phyloP scores from a whole-genome alignment of 1,140 invertebrate genomes.

The Metaphire vulgaris region DNA sequence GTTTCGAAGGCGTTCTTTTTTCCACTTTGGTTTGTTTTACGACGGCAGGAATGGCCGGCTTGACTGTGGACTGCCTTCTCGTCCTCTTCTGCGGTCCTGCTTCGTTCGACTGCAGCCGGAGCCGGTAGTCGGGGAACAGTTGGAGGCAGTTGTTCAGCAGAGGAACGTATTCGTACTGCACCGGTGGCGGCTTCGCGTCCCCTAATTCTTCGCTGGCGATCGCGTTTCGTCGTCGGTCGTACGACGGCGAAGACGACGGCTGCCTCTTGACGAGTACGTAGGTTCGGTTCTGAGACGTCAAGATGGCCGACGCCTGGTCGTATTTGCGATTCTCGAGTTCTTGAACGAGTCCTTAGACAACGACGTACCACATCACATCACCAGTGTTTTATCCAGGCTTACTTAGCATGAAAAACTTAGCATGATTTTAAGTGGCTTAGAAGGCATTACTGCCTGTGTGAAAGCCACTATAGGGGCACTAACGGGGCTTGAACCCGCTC shows the following conservation, averaged over 20 bases:
- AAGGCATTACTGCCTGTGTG: too few relatives aligned
- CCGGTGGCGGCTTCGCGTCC: constrained; percentile 31
- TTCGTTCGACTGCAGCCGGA: constrained; percentile 40
- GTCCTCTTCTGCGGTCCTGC: constrained; percentile 33
- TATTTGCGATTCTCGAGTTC: constrained; percentile 40
- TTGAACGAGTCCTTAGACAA: constrained; percentile 39
- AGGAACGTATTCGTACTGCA: constrained; percentile 37
- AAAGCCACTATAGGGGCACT: too few relatives aligned
- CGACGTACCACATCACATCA: neutral
- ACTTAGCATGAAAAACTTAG: too few relatives aligned
- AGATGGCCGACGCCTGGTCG: constrained; percentile 41
- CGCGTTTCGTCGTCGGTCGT: neutral
- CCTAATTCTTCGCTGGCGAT: too few relatives aligned
- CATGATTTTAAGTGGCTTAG: too few relatives aligned
- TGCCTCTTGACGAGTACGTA: constrained; percentile 45
- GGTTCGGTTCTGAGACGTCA: constrained; percentile 36
- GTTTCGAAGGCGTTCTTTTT: neutral
- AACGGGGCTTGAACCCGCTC: too few relatives aligned
- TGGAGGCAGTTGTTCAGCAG: constrained; percentile 39
- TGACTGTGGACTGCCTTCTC: constrained; percentile 29
- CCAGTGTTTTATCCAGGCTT: neutral
- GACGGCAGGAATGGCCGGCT: constrained; percentile 45
- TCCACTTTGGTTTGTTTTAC: constrained; percentile 7
- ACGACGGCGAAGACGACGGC: constrained; percentile 29
- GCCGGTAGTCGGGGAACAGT: constrained; percentile 42